Evolutionary conservation across 1,140 invertebrate genomes (phyloP).

Genomic region (Nasonia giraulti): DNA sequence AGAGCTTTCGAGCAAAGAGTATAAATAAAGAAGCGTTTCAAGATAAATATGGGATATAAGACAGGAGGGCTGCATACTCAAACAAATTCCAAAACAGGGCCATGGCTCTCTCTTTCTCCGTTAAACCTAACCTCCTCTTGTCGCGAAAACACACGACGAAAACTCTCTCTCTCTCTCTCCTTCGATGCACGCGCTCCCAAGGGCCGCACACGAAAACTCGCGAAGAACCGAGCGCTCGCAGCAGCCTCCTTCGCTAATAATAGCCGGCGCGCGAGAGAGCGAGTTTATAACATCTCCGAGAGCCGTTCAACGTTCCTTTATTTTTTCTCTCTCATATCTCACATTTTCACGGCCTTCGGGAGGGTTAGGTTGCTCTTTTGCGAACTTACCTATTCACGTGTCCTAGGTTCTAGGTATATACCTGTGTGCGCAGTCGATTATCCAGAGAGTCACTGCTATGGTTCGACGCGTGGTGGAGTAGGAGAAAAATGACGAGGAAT

Average conservation of each 20-base stretch:
- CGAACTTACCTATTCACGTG: background rate
- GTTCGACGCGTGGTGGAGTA: background rate
- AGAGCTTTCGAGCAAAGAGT: background rate
- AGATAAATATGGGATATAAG: background rate
- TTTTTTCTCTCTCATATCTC: background rate
- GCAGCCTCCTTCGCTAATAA: background rate
- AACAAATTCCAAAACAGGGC: constrained; percentile 21
- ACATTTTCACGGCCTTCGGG: background rate
- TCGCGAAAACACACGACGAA: background rate
- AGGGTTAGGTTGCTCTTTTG: background rate
- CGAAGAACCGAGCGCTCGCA: background rate
- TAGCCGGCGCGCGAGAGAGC: background rate
- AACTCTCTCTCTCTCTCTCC: background rate
- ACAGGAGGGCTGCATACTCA: background rate
- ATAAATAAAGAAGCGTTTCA: background rate
- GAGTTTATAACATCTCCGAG: background rate
- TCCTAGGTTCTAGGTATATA: background rate
- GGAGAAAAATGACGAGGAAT: background rate
- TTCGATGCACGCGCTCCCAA: background rate
- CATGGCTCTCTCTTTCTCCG: background rate
- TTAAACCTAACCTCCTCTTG: background rate
- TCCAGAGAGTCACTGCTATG: background rate
- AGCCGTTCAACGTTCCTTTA: background rate
- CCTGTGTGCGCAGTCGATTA: background rate
- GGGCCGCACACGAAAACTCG: background rate